These are phyloP conservation scores for Channallabes apus DNA, from an alignment of 2,797 vertebrate genomes.

Conservation along the genomic window DNA sequence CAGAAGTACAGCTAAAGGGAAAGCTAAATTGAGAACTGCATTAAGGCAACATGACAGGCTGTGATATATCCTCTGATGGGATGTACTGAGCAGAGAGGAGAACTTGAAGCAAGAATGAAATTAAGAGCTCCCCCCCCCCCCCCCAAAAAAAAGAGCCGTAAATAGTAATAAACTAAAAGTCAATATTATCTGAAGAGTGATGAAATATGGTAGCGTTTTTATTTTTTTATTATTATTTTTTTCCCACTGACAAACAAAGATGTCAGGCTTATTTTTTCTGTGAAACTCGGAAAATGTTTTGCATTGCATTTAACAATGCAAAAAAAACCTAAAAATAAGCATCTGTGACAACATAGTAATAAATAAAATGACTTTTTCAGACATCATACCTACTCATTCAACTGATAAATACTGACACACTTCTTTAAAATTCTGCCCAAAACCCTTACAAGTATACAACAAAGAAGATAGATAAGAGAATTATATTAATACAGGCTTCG, in stretches of 20 bases:
- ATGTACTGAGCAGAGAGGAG: not conserved
- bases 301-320: not conserved
- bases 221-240: no score
- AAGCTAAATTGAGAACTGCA: constrained; percentile 25
- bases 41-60: constrained; percentile 5
- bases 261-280: no score
- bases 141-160: not conserved
- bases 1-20: constrained; percentile 3
- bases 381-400: no score
- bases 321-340: not conserved
- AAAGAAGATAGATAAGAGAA: not conserved
- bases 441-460: not conserved
- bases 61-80: constrained; percentile 7
- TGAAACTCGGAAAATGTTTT: not conserved
- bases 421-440: not conserved
- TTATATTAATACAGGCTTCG: not conserved
- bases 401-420: not conserved
- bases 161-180: not conserved
- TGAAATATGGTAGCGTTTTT: no score
- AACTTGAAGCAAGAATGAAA: not conserved
- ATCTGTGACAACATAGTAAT: not conserved
- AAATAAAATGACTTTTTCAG: not conserved
- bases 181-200: not conserved
- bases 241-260: not conserved
- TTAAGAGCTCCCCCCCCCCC: no score